These are phyloP conservation scores for Diaphora mendica DNA, from an alignment of 2,888 invertebrate genomes.

Conservation along the genomic window DNA sequence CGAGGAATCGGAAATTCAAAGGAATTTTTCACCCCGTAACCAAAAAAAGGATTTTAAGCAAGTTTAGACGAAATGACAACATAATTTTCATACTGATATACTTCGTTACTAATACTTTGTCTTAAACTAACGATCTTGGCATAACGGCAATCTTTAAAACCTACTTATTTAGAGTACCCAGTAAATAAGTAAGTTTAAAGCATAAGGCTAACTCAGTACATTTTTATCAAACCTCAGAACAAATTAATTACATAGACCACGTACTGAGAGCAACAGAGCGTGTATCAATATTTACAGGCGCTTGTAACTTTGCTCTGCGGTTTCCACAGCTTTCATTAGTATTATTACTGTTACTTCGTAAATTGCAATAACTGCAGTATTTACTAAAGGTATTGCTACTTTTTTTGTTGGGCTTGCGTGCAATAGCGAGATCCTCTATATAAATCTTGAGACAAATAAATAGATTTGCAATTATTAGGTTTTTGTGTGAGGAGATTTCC, in stretches of 20 bases:
- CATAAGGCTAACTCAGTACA: constrained; percentile 42
- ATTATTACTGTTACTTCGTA: not conserved
- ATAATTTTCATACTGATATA: no score
- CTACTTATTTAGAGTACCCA: constrained; percentile 4
- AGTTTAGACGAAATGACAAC: no score
- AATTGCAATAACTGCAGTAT: no score
- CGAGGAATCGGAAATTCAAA: no score
- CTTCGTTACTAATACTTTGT: no score
- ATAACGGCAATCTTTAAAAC: no score
- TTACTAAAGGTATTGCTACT: not conserved
- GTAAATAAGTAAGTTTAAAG: constrained; percentile 34
- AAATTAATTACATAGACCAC: constrained; percentile 14
- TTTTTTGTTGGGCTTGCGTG: not conserved
- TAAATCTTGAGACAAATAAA: not conserved
- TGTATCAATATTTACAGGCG: not conserved
- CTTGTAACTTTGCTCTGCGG: not conserved
- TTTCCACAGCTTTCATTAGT: not conserved
- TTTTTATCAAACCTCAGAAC: constrained; percentile 36
- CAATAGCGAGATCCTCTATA: not conserved
- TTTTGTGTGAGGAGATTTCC: not conserved
- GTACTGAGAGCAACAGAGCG: not conserved
- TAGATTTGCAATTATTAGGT: not conserved
- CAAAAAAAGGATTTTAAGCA: no score
- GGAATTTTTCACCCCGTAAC: no score
- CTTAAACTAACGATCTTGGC: no score